Evolutionary conservation across 2,797 vertebrate genomes (phyloP).

Genomic region (Myioborus miniatus): DNA sequence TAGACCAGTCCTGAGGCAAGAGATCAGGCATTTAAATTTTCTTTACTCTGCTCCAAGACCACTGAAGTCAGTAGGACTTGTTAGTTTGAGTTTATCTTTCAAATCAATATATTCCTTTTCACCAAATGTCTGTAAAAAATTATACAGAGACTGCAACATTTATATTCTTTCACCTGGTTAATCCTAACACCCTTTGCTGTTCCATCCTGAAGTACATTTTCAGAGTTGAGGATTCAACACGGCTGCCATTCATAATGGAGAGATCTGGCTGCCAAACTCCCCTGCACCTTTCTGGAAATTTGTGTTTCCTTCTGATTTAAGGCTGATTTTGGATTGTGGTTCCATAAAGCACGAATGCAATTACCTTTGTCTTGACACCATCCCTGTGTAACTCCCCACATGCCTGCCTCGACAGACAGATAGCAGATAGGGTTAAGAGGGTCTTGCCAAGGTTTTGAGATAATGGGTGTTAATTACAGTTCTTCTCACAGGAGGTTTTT

Average conservation of each 20-base stretch:
- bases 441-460: background rate
- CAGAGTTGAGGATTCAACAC: background rate
- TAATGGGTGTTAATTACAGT: background rate
- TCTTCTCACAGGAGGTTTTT: background rate
- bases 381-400: background rate
- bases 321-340: background rate
- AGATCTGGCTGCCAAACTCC: background rate
- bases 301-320: slow-evolving; percentile 10
- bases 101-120: background rate
- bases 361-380: background rate
- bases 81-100: background rate
- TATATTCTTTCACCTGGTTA: background rate
- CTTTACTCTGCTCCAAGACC: background rate
- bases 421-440: background rate
- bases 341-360: background rate
- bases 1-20: background rate
- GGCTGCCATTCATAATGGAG: background rate
- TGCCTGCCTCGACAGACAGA: background rate
- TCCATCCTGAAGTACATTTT: background rate
- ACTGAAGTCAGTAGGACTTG: background rate
- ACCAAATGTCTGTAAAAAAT: background rate
- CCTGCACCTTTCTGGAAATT: background rate
- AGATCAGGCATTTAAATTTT: background rate
- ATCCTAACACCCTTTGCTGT: background rate
- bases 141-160: background rate